Conservation (phyloP, 2,113 vertebrate genomes). For the Rutilus rutilus region DNA sequence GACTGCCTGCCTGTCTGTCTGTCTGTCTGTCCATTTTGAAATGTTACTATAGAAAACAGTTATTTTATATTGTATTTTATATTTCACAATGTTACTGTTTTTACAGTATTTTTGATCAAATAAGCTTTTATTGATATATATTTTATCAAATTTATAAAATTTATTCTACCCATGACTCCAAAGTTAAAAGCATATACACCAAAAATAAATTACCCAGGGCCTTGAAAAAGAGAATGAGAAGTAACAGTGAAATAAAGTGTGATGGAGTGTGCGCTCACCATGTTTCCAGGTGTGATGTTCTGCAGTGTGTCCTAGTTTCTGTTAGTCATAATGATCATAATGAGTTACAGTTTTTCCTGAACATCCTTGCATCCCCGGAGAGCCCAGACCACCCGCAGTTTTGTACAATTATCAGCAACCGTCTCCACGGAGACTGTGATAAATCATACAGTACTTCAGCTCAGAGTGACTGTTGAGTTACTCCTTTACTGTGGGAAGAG, state of each 20-base stretch:
- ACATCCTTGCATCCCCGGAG: slow-evolving; percentile 57
- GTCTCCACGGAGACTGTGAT: slow-evolving; percentile 64
- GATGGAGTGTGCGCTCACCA: neutral
- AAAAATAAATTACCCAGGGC: slow-evolving; percentile 21
- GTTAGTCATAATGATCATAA: slow-evolving; percentile 10
- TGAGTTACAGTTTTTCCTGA: slow-evolving; percentile 60
- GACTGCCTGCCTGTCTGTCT: no score
- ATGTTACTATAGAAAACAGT: no score
- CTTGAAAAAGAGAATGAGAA: neutral
- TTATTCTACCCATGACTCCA: no score
- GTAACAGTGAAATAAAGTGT: neutral
- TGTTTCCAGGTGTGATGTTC: slow-evolving; percentile 17
- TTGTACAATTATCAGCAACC: slow-evolving; percentile 64
- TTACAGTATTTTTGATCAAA: no score
- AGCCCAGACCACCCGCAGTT: slow-evolving; percentile 63
- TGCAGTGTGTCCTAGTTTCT: slow-evolving; percentile 2
- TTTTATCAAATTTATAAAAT: no score
- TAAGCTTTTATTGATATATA: no score
- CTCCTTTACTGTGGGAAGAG: neutral
- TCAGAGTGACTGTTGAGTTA: neutral
- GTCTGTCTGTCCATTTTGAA: no score
- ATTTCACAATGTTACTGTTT: no score
- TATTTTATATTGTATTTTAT: no score
- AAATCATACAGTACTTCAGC: slow-evolving; percentile 1
- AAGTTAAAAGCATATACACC: no score